Evolutionary conservation across 2,113 vertebrate genomes (phyloP).

Genomic region (Aplodontia rufa): DNA sequence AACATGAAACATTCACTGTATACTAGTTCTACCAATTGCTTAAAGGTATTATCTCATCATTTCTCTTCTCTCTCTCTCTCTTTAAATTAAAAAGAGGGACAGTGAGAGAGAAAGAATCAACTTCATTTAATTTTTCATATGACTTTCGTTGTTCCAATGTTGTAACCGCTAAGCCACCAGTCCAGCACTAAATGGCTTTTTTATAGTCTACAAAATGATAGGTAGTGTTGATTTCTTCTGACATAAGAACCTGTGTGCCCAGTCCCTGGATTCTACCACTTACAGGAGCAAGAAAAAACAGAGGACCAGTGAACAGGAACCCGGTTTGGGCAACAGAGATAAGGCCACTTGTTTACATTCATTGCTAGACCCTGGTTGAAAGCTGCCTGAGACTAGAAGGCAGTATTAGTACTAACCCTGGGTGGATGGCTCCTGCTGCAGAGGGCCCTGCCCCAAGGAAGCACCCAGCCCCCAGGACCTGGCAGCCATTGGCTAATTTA

Average conservation of each 20-base stretch:
- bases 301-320: background rate
- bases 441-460: background rate
- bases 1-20: rapidly evolving
- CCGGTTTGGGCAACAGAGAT: background rate
- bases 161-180: no score
- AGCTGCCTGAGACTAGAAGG: background rate
- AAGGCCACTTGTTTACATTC: background rate
- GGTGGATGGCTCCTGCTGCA: background rate
- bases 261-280: background rate
- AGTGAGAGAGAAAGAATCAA: no score
- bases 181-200: background rate
- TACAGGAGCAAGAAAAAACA: background rate
- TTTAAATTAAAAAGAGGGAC: no score
- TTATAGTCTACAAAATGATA: background rate
- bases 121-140: no score
- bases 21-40: rapidly evolving
- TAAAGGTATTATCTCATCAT: rapidly evolving
- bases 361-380: background rate
- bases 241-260: background rate
- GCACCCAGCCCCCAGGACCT: background rate
- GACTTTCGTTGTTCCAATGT: no score
- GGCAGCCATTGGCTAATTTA: constrained; percentile 56
- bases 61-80: background rate
- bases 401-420: background rate
- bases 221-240: background rate